Conservation (phyloP, 2,797 vertebrate genomes). For the Zenarchopterus dispar region DNA sequence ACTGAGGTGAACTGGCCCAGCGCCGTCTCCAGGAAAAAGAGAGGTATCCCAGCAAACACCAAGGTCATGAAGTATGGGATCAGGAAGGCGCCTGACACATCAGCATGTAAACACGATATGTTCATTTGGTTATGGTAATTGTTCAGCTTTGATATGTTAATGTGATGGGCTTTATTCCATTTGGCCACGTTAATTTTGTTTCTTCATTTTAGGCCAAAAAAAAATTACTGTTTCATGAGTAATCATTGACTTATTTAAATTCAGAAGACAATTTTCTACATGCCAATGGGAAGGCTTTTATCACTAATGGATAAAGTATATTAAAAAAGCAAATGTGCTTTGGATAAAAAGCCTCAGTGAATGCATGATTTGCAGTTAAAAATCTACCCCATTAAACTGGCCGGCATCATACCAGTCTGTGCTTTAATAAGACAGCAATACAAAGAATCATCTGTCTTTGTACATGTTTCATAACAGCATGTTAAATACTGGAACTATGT, state of each 20-base stretch:
- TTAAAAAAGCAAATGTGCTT: not conserved
- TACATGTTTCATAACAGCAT: too few species aligned
- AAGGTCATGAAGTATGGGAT: constrained; percentile 92
- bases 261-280: not conserved
- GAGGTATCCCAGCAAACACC: constrained; percentile 92
- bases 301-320: not conserved
- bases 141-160: too few species aligned
- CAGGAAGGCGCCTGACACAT: constrained; percentile 87
- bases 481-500: too few species aligned
- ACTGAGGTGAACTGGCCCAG: constrained; percentile 91
- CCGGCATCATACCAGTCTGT: too few species aligned
- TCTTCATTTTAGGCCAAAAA: too few species aligned
- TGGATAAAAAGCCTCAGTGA: constrained; percentile 1
- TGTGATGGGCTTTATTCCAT: too few species aligned
- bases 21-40: constrained; percentile 91
- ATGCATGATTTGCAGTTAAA: not conserved
- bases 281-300: not conserved
- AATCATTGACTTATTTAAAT: constrained; percentile 8
- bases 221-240: constrained; percentile 7
- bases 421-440: too few species aligned
- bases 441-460: too few species aligned
- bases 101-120: not conserved
- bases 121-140: not conserved
- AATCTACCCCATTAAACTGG: not conserved
- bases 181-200: too few species aligned